phyloP scores from a whole-genome alignment of 2,888 invertebrate species.

The Yponomeuta cagnagella region DNA sequence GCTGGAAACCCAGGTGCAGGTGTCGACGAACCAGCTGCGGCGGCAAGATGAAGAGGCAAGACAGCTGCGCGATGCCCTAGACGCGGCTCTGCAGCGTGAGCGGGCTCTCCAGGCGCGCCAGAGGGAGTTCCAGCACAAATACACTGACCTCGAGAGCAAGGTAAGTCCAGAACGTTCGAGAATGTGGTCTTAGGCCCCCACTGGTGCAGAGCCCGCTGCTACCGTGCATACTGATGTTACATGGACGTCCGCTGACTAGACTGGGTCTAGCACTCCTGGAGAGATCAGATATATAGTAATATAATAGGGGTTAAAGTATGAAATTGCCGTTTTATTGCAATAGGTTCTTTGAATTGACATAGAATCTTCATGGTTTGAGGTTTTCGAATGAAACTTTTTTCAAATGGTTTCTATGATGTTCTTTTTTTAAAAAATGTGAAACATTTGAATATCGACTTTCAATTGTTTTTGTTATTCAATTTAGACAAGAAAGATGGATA shows the following conservation, averaged over 20 bases:
- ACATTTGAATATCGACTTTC: no score
- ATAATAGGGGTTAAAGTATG: no score
- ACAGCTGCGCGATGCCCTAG: slow-evolving; percentile 85
- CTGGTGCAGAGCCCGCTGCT: no score
- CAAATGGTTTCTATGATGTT: no score
- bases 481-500: no score
- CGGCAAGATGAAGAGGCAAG: slow-evolving; percentile 96
- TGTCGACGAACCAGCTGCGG: slow-evolving; percentile 89
- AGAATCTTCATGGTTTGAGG: no score
- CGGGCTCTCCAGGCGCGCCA: slow-evolving; percentile 85
- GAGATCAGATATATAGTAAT: not conserved
- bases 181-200: not conserved
- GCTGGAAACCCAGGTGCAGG: slow-evolving; percentile 95
- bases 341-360: no score
- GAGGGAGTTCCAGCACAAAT: slow-evolving; percentile 86
- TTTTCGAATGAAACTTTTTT: no score
- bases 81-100: slow-evolving; percentile 82
- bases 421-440: no score
- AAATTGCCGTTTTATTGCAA: no score
- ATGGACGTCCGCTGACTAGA: not conserved
- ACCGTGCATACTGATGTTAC: not conserved
- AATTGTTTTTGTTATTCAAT: no score
- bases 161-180: slow-evolving; percentile 33
- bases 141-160: slow-evolving; percentile 78
- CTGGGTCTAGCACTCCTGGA: not conserved